phyloP scores from a whole-genome alignment of 2,797 vertebrate genomes.

The Etheostoma nigrum region DNA sequence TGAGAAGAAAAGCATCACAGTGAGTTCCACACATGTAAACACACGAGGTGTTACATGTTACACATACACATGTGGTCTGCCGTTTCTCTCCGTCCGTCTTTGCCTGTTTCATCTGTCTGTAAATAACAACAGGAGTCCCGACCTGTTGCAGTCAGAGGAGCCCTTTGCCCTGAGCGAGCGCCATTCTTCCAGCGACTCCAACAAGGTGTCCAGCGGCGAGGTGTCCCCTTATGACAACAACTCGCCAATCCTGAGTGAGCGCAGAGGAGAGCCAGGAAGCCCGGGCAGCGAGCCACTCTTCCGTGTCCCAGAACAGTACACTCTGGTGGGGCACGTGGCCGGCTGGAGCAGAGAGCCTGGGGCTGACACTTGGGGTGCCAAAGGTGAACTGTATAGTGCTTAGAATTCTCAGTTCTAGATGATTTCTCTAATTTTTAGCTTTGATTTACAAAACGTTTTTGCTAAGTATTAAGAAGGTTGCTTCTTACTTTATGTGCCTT shows the following conservation, averaged over 20 bases:
- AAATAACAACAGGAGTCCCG: conserved; percentile 86
- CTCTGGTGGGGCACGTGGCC: conserved; percentile 83
- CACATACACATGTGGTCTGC: neutral
- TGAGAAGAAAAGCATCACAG: conserved; percentile 95
- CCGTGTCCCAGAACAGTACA: conserved; percentile 87
- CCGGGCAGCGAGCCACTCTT: conserved; percentile 84
- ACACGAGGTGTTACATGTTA: too few relatives aligned
- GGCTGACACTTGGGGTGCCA: conserved; percentile 82
- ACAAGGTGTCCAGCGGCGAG: conserved; percentile 95
- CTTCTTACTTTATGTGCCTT: neutral
- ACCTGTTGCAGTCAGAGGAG: conserved; percentile 87
- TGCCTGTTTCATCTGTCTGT: neutral
- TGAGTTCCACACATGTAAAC: conserved; percentile 66
- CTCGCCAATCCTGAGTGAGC: conserved; percentile 93
- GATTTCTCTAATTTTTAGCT: neutral
- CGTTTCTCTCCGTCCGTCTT: neutral
- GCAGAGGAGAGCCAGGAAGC: conserved; percentile 83
- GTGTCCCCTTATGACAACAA: conserved; percentile 98
- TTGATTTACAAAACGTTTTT: neutral
- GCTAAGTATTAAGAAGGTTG: neutral
- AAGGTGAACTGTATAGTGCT: conserved; percentile 82
- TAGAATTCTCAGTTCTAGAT: neutral
- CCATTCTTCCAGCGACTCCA: conserved; percentile 95
- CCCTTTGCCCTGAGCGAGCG: conserved; percentile 89
- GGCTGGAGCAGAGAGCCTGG: conserved; percentile 85